Conservation (phyloP, 2,113 vertebrate genomes). For the Deroptyus accipitrinus region DNA sequence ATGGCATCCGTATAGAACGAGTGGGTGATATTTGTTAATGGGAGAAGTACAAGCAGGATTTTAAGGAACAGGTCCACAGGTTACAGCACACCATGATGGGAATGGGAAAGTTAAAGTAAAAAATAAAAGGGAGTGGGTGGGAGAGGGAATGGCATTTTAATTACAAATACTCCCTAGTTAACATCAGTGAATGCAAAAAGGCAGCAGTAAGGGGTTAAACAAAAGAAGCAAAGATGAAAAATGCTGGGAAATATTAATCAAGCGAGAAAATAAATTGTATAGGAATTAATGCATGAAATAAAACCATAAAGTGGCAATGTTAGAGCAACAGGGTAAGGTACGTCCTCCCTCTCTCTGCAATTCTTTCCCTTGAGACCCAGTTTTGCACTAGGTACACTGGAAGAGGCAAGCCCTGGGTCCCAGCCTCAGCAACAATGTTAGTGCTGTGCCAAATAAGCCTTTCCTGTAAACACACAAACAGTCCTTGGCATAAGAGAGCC, state of each 20-base stretch:
- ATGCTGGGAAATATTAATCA: background rate
- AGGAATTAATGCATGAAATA: background rate
- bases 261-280: slow-evolving; percentile 2
- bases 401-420: slow-evolving; percentile 23
- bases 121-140: background rate
- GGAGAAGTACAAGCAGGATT: background rate
- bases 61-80: background rate
- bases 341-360: background rate
- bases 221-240: background rate
- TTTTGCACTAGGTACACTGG: slow-evolving; percentile 13
- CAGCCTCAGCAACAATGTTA: background rate
- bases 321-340: background rate
- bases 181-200: background rate
- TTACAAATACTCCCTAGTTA: background rate
- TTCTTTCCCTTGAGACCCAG: background rate
- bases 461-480: slow-evolving; percentile 67
- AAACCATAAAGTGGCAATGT: background rate
- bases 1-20: background rate
- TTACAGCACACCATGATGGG: background rate
- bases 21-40: background rate
- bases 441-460: slow-evolving; percentile 30
- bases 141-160: background rate
- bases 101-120: background rate
- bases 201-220: background rate
- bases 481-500: slow-evolving; percentile 41